Percentiles rank a stretch among this genome's conserved stretches.
Conservation (phyloP, 2,888 invertebrate genomes). For the Drosophila ustulata region DNA sequence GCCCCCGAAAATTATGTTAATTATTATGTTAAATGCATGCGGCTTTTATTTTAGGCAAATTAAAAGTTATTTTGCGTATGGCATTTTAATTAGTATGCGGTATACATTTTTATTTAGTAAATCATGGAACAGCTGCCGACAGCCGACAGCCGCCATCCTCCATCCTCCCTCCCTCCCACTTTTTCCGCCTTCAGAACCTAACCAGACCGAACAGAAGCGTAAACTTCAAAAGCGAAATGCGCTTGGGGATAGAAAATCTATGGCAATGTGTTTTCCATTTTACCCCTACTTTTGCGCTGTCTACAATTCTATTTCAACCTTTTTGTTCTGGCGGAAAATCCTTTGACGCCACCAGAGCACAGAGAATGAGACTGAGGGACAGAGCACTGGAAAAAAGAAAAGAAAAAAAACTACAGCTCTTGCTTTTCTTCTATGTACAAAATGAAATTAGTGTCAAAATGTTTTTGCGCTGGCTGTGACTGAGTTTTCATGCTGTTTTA, state of each 20-base stretch:
- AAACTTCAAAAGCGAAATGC: constrained; percentile 65
- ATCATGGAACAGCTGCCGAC: constrained; percentile 43
- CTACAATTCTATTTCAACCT: constrained; percentile 71
- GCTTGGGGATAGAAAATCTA: constrained; percentile 54
- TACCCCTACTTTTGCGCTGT: constrained; percentile 44
- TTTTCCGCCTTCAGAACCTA: not conserved
- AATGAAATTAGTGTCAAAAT: constrained; percentile 80
- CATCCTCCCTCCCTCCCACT: not conserved
- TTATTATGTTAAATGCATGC: constrained; percentile 69
- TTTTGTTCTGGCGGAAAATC: constrained; percentile 68
- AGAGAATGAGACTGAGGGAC: constrained; percentile 20
- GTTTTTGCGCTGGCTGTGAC: constrained; percentile 77
- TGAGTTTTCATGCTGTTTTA: constrained; percentile 79
- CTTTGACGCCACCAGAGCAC: constrained; percentile 66
- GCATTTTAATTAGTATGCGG: constrained; percentile 70
- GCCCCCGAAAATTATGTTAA: constrained; percentile 68
- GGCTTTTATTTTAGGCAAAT: constrained; percentile 48
- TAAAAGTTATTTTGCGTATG: constrained; percentile 67
- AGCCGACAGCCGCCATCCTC: not conserved
- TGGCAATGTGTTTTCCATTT: constrained; percentile 72
- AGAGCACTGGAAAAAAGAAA: constrained; percentile 13
- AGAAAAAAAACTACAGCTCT: constrained; percentile 39
- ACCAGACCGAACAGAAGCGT: constrained; percentile 20
- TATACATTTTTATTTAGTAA: constrained; percentile 60
- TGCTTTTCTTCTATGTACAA: constrained; percentile 73